phyloP scores from a whole-genome alignment of 2,113 vertebrate genomes.

The Clinocottus analis region DNA sequence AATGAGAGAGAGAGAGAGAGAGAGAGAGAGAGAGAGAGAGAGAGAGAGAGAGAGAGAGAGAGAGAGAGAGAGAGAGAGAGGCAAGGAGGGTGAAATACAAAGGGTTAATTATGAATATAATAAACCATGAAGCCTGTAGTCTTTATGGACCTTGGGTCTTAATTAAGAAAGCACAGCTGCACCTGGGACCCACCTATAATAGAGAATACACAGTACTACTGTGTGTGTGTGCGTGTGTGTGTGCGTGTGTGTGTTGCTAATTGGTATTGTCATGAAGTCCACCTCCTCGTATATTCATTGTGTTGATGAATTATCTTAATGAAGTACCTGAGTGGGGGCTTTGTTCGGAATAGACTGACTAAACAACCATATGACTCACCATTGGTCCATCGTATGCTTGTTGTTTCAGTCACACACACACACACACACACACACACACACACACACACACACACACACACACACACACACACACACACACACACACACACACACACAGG shows the following conservation, averaged over 20 bases:
- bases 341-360: constrained; percentile 22
- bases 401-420: no score
- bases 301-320: constrained; percentile 70
- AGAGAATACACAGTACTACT: constrained; percentile 41
- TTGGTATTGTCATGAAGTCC: constrained; percentile 67
- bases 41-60: constrained; percentile 38
- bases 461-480: no score
- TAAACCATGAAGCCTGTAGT: constrained; percentile 65
- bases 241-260: constrained; percentile 44
- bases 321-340: constrained; percentile 52
- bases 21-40: constrained; percentile 47
- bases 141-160: constrained; percentile 69
- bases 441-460: no score
- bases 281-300: constrained; percentile 61
- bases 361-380: constrained; percentile 27
- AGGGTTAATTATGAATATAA: constrained; percentile 70
- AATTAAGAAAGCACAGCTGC: constrained; percentile 73
- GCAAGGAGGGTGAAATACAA: constrained; percentile 52
- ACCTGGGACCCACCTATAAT: constrained; percentile 71
- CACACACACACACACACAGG: no score
- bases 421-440: no score
- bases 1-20: constrained; percentile 46
- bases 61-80: constrained; percentile 46
- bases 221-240: constrained; percentile 36
- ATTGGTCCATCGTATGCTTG: background rate